Base-by-base conservation (phyloP, 2,113 vertebrate genomes). In the Myrmecobius fasciatus region DNA sequence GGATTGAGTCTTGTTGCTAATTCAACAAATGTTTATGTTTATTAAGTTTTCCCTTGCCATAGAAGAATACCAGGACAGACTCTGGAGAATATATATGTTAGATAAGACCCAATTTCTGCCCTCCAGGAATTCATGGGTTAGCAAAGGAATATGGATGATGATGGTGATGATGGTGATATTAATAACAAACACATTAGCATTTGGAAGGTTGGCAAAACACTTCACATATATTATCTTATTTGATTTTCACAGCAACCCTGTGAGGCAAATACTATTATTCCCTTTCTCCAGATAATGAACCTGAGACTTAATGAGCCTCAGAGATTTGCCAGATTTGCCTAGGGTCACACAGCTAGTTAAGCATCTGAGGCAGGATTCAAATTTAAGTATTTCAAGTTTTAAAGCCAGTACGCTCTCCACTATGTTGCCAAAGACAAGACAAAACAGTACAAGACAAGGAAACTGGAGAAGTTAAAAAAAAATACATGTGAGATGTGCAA, bases 1-100 rank as follows among this genome's bases (percentile, higher is more conserved):
- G 94, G 94, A 96, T 93, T 93, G 43, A 14, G 93, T 25, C 75
- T 92, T 94, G 83, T 96, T 92, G 90, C 96, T 93, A 97, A 93
- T 95, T 97, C 96, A 56, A 49, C 92, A 92, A 96, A 93, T 92
- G 89, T 53, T 83, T 53, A 93, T 92, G 89, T 53, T 83, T 53
- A 25, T 43, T 83, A n/a, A 7, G 67, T 94, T 89, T 0, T 56
- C 53, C 92, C 93, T 75, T 14, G 10, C 49, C 49, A 95, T 75
- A 91, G 52, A 83, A n/a, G 67, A 83, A 20, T 36, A n/a, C 12
- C 5, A 5, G n/a, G 60, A 75, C 36, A 75, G 36, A 8, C 67
- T 83, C 67, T 83, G 67, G 67, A 83, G 36, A 8, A 43, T 8
- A 83, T 83, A 83, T 20, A 22, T 43, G 67, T 83, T 83, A 83